Evolutionary conservation across 2,113 vertebrate species (phyloP).

Genomic region (Acinonyx jubatus): DNA sequence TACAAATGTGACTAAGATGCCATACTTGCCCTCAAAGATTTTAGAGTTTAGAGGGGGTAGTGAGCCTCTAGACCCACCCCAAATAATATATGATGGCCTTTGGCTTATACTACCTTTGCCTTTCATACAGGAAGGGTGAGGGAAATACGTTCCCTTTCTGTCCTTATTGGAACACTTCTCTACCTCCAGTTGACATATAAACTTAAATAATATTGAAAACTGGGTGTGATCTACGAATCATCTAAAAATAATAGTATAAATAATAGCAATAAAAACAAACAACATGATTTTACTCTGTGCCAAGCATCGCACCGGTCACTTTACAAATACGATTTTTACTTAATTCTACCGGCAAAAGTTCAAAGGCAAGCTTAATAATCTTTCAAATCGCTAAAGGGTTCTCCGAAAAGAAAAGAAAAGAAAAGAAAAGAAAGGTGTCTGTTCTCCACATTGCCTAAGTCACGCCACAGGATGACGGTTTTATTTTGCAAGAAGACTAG

Average conservation of each 20-base stretch:
- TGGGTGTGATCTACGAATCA: neutral
- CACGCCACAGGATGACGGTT: neutral
- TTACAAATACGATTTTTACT: conserved; percentile 54
- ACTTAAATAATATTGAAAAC: conserved; percentile 2
- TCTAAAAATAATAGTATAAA: conserved; percentile 12
- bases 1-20: neutral
- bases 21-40: neutral
- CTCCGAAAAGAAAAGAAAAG: neutral
- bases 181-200: neutral
- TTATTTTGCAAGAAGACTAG: conserved; percentile 34
- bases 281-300: neutral
- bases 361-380: conserved; percentile 56
- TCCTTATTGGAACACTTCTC: neutral
- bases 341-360: conserved; percentile 43
- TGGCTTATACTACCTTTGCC: neutral
- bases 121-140: conserved; percentile 15
- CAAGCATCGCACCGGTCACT: neutral
- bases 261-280: conserved; percentile 19
- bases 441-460: neutral
- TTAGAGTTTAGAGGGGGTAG: neutral
- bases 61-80: neutral
- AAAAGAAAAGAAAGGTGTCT: neutral
- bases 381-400: neutral
- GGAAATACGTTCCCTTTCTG: neutral
- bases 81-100: neutral